Conservation (phyloP, 2,113 vertebrate species). For the Salminus brasiliensis region DNA sequence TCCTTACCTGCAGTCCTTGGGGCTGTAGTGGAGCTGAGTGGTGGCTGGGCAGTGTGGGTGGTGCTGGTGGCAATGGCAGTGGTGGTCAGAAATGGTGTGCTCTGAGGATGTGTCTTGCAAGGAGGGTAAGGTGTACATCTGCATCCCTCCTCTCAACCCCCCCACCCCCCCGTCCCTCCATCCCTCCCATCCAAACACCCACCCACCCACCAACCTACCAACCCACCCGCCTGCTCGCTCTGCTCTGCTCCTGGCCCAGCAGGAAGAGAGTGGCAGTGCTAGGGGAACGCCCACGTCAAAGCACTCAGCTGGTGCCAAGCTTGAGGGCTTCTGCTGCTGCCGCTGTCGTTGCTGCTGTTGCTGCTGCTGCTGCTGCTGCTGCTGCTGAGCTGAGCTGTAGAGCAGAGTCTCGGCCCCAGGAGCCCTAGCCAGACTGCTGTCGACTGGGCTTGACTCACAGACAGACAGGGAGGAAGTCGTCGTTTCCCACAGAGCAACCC, state of each 20-base stretch:
- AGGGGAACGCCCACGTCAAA: slow-evolving; percentile 59
- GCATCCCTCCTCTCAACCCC: slow-evolving; percentile 69
- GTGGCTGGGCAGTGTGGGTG: slow-evolving; percentile 60
- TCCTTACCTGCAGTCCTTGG: slow-evolving; percentile 77
- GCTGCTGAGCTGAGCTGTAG: slow-evolving; percentile 50
- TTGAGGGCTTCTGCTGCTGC: slow-evolving; percentile 40
- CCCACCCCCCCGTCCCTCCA: slow-evolving; percentile 53
- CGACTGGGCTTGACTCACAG: slow-evolving; percentile 51
- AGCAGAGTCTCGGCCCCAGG: slow-evolving; percentile 48
- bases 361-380: too few relatives aligned
- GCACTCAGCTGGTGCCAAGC: slow-evolving; percentile 54
- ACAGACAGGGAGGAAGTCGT: slow-evolving; percentile 64
- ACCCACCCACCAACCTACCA: slow-evolving; percentile 47
- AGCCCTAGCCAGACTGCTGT: slow-evolving; percentile 56
- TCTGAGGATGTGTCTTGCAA: slow-evolving; percentile 70
- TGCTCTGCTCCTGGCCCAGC: slow-evolving; percentile 42
- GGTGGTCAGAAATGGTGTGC: slow-evolving; percentile 64
- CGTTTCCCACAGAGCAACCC: slow-evolving; percentile 66
- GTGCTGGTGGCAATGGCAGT: slow-evolving; percentile 52
- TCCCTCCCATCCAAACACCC: slow-evolving; percentile 18
- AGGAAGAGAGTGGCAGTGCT: slow-evolving; percentile 59
- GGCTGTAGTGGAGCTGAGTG: slow-evolving; percentile 70
- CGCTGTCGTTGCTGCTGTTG: slow-evolving; percentile 32
- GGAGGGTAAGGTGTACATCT: slow-evolving; percentile 78
- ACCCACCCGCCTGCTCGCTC: slow-evolving; percentile 17